A percentile compares a stretch with the other conserved stretches of the same genome.
phyloP scores from a whole-genome alignment of 2,113 vertebrate genomes.

The Myxocyprinus asiaticus region DNA sequence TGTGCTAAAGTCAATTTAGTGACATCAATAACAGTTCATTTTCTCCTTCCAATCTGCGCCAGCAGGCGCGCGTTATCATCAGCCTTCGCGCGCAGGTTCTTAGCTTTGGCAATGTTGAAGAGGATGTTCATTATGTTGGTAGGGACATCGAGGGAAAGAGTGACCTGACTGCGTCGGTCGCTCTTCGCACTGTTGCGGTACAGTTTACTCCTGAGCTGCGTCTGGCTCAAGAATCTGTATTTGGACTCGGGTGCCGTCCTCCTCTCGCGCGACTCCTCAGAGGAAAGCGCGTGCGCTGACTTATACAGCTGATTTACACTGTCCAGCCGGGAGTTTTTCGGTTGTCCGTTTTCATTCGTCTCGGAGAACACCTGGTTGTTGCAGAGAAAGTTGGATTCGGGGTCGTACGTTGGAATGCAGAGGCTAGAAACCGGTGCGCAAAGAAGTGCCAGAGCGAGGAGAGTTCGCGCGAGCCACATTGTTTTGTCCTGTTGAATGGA shows the following conservation, averaged over 20 bases:
- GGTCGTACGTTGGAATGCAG: constrained; percentile 70
- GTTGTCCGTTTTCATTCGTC: constrained; percentile 36
- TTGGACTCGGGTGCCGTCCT: constrained; percentile 72
- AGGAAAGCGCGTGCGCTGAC: constrained; percentile 37
- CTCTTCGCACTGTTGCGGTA: constrained; percentile 79
- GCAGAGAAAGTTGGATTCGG: constrained; percentile 75
- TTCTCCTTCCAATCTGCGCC: constrained; percentile 89
- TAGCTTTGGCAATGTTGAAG: constrained; percentile 94
- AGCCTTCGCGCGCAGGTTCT: constrained; percentile 87
- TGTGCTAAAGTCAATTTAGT: neutral
- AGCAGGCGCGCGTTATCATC: constrained; percentile 92
- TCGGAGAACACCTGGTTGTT: constrained; percentile 62
- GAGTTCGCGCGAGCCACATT: constrained; percentile 75
- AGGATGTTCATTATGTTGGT: constrained; percentile 98
- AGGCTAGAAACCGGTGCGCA: constrained; percentile 67
- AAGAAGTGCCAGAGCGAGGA: constrained; percentile 81
- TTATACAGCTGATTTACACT: constrained; percentile 69
- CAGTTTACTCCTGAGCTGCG: constrained; percentile 76
- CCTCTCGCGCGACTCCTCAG: constrained; percentile 71
- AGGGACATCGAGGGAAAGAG: constrained; percentile 92
- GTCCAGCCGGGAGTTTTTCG: constrained; percentile 62
- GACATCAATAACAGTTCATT: constrained; percentile 71
- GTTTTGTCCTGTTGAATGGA: constrained; percentile 67
- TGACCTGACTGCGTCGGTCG: constrained; percentile 84
- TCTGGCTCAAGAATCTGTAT: constrained; percentile 75